Conservation (phyloP, 2,113 vertebrate species). For the Notiomystis cincta region DNA sequence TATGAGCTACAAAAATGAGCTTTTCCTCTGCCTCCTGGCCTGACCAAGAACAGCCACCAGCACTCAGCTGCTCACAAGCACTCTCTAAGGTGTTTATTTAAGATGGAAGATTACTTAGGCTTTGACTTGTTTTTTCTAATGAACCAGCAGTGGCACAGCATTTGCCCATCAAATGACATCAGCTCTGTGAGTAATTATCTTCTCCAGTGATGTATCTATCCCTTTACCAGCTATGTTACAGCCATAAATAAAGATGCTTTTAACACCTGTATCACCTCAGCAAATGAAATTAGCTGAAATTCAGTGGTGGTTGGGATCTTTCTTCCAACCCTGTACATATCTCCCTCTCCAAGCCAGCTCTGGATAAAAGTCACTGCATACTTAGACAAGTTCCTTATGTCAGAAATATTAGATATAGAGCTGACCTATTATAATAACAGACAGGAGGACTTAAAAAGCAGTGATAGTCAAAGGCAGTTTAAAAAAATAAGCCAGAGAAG, state of each 20-base stretch:
- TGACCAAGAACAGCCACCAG: neutral
- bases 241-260: neutral
- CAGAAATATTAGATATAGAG: neutral
- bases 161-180: neutral
- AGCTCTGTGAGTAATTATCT: neutral
- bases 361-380: neutral
- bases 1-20: neutral
- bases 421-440: neutral
- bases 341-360: neutral
- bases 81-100: neutral
- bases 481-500: neutral
- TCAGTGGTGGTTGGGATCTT: neutral
- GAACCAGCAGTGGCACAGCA: neutral
- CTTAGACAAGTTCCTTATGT: neutral
- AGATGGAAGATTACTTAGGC: neutral
- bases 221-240: neutral
- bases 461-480: neutral
- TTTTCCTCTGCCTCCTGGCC: neutral
- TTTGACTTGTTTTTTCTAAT: neutral
- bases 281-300: neutral
- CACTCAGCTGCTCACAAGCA: neutral
- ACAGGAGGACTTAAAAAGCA: neutral
- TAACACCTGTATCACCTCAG: neutral
- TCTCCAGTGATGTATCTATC: neutral
- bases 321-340: neutral